Evolutionary conservation across 1,140 invertebrate genomes (phyloP).

Genomic region (Lanistes nyassanus): DNA sequence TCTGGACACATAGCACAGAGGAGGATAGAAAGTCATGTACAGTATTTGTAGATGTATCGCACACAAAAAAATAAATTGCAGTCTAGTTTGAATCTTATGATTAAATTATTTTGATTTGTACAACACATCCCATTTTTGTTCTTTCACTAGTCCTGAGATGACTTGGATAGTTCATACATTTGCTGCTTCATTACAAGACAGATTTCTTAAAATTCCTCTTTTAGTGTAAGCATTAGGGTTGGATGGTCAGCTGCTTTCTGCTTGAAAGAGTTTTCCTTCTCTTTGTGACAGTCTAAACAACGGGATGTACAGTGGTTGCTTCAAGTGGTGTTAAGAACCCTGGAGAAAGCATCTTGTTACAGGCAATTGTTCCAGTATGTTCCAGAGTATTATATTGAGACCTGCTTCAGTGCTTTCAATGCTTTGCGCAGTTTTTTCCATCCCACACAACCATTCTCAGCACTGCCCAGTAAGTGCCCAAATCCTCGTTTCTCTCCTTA

Average conservation of each 20-base stretch:
- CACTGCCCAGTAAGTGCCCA: conserved; percentile 9
- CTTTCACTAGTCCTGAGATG: no score
- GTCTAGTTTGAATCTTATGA: no score
- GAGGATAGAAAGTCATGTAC: no score
- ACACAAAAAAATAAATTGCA: no score
- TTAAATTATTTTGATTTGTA: no score
- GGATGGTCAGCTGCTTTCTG: not conserved
- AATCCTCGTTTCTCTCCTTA: no score
- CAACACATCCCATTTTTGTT: no score
- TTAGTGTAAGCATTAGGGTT: not conserved
- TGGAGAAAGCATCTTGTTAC: conserved; percentile 72
- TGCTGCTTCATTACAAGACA: no score
- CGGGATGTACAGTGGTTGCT: conserved; percentile 73
- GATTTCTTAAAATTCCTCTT: no score
- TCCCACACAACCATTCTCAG: conserved; percentile 73
- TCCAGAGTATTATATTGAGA: conserved; percentile 84
- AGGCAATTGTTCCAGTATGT: conserved; percentile 81
- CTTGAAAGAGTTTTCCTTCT: not conserved
- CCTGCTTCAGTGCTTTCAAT: conserved; percentile 76
- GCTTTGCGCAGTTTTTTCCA: conserved; percentile 74
- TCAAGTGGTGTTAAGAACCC: conserved; percentile 71
- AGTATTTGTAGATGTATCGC: no score
- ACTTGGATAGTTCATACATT: no score
- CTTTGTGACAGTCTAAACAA: conserved; percentile 70
- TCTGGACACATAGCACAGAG: no score